phyloP scores from a whole-genome alignment of 2,888 invertebrate genomes.

The Coelogynopora nodosa region DNA sequence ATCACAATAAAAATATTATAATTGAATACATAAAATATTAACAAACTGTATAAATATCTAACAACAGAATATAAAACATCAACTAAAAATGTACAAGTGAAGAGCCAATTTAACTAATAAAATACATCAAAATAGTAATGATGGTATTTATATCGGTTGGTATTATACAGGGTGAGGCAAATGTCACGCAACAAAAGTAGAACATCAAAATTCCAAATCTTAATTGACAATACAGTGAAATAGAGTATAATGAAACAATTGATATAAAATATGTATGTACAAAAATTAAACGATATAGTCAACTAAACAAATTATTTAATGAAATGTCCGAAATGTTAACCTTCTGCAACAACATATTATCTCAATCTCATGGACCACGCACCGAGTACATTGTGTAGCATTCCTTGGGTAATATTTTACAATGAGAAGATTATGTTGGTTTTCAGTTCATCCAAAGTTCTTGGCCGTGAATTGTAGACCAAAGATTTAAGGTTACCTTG shows the following conservation, averaged over 20 bases:
- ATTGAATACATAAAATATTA: no score
- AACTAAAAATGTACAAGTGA: no score
- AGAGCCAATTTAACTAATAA: no score
- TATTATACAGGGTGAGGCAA: neutral
- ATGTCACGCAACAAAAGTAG: neutral
- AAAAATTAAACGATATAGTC: neutral
- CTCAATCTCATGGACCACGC: neutral
- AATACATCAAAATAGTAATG: no score
- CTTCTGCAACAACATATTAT: neutral
- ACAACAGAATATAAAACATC: no score
- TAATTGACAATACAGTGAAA: neutral
- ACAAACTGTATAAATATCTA: no score
- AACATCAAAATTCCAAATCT: neutral
- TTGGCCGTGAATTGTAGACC: neutral
- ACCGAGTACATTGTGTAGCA: neutral
- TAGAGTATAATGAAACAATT: no score
- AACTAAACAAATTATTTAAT: neutral
- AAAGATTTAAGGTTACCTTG: neutral
- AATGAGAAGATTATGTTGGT: neutral
- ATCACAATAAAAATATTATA: no score
- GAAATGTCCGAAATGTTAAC: neutral
- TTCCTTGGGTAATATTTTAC: neutral
- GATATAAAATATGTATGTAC: neutral
- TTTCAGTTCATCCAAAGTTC: constrained; percentile 6
- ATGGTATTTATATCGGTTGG: no score